phyloP scores from a whole-genome alignment of 2,113 vertebrate species.

The Porphyrio hochstetteri region DNA sequence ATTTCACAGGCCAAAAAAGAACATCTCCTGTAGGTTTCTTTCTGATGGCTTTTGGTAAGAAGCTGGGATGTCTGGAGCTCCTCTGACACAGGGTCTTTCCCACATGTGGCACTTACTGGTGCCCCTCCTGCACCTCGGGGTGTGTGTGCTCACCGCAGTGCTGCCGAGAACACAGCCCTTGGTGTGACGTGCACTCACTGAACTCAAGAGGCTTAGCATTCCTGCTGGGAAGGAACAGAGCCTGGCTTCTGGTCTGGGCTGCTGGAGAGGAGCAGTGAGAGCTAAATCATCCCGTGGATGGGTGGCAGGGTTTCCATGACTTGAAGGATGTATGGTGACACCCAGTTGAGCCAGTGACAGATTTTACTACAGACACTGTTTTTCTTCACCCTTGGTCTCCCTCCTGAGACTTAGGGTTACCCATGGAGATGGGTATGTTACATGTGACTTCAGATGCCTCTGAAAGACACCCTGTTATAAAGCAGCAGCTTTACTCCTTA shows the following conservation, averaged over 20 bases:
- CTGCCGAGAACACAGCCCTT: rapidly evolving
- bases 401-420: not conserved
- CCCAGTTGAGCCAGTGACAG: not conserved
- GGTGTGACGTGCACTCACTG: rapidly evolving
- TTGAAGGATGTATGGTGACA: not conserved
- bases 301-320: not conserved
- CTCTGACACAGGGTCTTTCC: not conserved
- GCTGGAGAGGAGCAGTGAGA: not conserved
- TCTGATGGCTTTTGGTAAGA: not conserved
- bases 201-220: not conserved
- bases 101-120: not conserved
- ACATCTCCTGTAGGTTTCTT: not conserved
- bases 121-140: not conserved
- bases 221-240: not conserved
- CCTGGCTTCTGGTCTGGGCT: not conserved
- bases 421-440: not conserved
- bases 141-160: rapidly evolving
- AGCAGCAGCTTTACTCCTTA: not conserved
- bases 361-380: not conserved
- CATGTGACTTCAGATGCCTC: not conserved
- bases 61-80: rapidly evolving
- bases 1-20: not conserved
- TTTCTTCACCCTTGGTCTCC: not conserved
- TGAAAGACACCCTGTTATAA: not conserved
- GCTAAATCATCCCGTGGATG: not conserved